Evolutionary conservation across 2,113 vertebrate species (phyloP).

Genomic region (Corynorhinus townsendii): DNA sequence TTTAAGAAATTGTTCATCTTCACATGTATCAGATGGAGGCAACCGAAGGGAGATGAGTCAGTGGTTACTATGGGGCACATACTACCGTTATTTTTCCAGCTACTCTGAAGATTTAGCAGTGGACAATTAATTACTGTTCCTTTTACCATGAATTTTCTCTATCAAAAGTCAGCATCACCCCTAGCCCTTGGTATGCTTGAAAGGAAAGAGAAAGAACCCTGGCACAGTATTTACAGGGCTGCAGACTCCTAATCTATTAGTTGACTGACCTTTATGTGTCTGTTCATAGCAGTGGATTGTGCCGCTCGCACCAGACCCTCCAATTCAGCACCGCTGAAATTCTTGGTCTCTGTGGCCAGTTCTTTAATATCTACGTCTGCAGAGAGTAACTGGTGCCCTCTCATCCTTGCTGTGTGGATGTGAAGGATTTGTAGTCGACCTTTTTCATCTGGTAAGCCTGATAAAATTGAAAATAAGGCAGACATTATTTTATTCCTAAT

Average conservation of each 20-base stretch:
- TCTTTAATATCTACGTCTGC: constrained; percentile 89
- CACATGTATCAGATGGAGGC: background rate
- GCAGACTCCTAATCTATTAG: too few relatives aligned
- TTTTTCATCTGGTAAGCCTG: constrained; percentile 94
- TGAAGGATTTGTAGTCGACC: constrained; percentile 94
- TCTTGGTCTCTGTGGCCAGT: constrained; percentile 93
- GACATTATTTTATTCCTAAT: background rate
- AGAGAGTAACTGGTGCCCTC: constrained; percentile 87
- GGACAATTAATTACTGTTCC: background rate
- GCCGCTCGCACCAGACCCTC: constrained; percentile 96
- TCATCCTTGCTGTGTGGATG: constrained; percentile 95
- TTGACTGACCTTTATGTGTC: constrained; percentile 94
- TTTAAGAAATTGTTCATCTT: background rate
- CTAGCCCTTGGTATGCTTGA: background rate
- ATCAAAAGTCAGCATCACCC: background rate
- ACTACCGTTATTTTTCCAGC: background rate
- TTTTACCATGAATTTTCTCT: background rate
- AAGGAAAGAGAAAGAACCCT: background rate
- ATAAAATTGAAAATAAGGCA: constrained; percentile 11
- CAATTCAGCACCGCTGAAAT: constrained; percentile 96
- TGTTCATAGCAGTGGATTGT: constrained; percentile 98
- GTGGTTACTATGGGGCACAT: background rate
- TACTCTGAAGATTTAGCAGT: background rate
- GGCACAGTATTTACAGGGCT: background rate
- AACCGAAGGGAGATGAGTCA: background rate